Conservation (phyloP, 2,113 vertebrate species). For the Gymnobelideus leadbeateri region DNA sequence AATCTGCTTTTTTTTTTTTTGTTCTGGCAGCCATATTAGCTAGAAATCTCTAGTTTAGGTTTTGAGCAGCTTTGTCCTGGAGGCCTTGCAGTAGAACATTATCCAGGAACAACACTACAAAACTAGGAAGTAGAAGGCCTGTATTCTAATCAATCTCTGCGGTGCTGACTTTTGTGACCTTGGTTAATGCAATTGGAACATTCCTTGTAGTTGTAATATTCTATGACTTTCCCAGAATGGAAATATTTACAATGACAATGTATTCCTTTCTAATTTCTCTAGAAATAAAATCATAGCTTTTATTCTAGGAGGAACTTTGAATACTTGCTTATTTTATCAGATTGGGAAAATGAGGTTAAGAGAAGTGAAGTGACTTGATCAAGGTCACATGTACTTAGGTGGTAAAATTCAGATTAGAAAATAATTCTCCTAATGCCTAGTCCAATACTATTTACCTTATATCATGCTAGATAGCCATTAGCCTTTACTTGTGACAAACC, state of each 20-base stretch:
- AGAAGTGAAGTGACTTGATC: constrained; percentile 16
- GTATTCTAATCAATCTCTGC: not conserved
- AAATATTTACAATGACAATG: not conserved
- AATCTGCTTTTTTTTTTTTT: not conserved
- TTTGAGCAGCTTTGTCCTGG: not conserved
- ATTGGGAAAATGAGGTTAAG: not conserved
- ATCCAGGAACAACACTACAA: not conserved
- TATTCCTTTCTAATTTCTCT: not conserved
- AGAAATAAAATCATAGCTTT: not conserved
- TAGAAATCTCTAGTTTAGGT: not conserved
- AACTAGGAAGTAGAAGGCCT: not conserved
- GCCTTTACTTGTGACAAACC: not conserved
- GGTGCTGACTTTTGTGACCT: not conserved
- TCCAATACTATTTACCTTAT: not conserved
- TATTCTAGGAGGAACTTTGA: not conserved
- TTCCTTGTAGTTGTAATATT: not conserved
- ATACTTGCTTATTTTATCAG: not conserved
- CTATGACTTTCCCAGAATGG: not conserved
- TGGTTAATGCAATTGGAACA: not conserved
- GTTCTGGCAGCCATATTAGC: not conserved
- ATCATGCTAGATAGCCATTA: not conserved
- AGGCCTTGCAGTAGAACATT: not conserved
- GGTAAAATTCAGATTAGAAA: constrained; percentile 30
- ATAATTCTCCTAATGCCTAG: not conserved
- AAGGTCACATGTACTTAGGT: not conserved